phyloP scores from a whole-genome alignment of 2,113 vertebrate species.

The Tragelaphus scriptus region DNA sequence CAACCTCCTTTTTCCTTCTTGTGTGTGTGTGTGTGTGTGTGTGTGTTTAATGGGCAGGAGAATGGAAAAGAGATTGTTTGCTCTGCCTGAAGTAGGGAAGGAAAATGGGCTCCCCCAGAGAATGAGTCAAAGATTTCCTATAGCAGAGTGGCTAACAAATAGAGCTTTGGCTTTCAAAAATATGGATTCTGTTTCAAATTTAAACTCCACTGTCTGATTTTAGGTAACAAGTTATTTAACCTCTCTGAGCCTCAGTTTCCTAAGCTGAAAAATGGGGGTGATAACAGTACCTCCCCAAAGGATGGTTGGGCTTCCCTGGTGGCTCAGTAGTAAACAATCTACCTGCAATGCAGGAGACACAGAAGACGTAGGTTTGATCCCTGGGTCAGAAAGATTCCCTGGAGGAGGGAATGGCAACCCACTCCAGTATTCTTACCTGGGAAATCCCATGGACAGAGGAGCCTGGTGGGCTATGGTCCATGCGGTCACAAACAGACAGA shows the following conservation, averaged over 20 bases:
- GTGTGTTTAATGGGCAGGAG: not conserved
- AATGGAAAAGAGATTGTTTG: not conserved
- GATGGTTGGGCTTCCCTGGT: not conserved
- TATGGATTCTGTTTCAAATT: not conserved
- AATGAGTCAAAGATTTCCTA: not conserved
- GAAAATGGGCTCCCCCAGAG: not conserved
- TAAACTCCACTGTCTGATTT: not conserved
- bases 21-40: not conserved
- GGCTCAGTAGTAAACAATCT: not conserved
- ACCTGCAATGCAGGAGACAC: not conserved
- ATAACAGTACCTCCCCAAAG: not conserved
- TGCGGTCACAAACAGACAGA: not conserved
- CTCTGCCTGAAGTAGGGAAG: not conserved
- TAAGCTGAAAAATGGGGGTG: not conserved
- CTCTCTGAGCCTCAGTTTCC: not conserved
- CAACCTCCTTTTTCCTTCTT: not conserved
- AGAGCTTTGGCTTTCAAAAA: not conserved
- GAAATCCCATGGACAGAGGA: not conserved
- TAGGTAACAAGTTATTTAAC: not conserved
- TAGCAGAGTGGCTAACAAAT: not conserved
- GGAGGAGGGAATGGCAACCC: not conserved
- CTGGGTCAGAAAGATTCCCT: not conserved
- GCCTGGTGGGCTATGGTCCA: rapidly evolving
- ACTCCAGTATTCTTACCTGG: not conserved
- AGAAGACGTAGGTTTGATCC: not conserved